Percentiles rank a stretch among this genome's conserved stretches.
Evolutionary conservation across 92 coral and sea anemone species (phyloP).

Genomic region (Porites divaricata): DNA sequence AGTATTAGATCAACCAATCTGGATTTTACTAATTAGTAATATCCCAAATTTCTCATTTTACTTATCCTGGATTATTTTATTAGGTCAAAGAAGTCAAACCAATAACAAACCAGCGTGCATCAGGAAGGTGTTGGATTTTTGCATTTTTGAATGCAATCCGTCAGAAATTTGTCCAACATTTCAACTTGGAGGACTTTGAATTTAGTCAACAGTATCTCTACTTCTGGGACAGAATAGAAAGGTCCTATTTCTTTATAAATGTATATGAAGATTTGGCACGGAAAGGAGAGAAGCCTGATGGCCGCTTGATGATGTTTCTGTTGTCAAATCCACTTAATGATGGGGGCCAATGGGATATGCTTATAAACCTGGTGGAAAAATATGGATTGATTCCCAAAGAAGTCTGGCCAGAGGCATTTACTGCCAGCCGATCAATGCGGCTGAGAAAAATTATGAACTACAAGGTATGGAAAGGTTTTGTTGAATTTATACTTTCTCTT

Average conservation of each 20-base stretch:
- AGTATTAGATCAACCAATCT: too few species aligned
- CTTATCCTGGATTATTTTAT: neutral
- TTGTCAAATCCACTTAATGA: constrained; percentile 88
- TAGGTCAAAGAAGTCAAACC: constrained; percentile 98
- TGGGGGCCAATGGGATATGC: constrained; percentile 99
- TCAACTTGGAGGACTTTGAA: constrained; percentile 91
- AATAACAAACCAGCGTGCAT: constrained; percentile 92
- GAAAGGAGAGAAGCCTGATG: constrained; percentile 84
- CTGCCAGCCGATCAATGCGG: constrained; percentile 82
- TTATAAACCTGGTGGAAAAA: constrained; percentile 89
- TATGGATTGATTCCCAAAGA: constrained; percentile 94
- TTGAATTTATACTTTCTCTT: too few species aligned
- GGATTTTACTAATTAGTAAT: too few species aligned
- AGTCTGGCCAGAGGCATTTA: constrained; percentile 91
- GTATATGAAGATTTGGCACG: constrained; percentile 88
- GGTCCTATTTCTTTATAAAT: constrained; percentile 84
- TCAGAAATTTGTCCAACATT: constrained; percentile 90
- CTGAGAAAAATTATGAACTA: constrained; percentile 83
- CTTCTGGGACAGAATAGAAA: constrained; percentile 97
- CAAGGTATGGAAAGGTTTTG: too few species aligned
- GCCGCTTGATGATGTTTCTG: constrained; percentile 93
- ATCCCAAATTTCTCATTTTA: too few species aligned
- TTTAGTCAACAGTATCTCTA: constrained; percentile 93
- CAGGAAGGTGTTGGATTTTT: constrained; percentile 99
- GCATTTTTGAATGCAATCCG: constrained; percentile 89